Conservation (phyloP, 2,888 invertebrate genomes). For the Eristalis intricaria region DNA sequence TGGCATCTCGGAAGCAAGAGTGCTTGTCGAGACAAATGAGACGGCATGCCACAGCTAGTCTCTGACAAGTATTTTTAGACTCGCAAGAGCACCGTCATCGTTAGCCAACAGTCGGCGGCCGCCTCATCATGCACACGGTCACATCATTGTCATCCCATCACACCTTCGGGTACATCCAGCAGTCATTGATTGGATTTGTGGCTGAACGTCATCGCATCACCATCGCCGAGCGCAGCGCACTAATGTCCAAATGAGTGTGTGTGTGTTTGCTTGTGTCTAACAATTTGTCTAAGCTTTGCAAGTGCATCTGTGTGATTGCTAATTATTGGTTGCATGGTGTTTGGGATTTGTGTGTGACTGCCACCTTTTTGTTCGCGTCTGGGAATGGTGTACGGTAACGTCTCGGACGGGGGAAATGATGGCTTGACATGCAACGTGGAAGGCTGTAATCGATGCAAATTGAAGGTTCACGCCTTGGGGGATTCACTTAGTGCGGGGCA, state of each 20-base stretch:
- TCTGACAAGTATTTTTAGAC: constrained; percentile 48
- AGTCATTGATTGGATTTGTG: neutral
- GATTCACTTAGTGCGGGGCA: neutral
- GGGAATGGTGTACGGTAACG: no score
- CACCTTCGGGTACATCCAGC: neutral
- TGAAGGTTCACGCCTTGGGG: neutral
- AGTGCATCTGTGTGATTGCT: constrained; percentile 24
- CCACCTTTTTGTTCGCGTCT: neutral
- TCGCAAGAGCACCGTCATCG: constrained; percentile 30
- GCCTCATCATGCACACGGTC: neutral
- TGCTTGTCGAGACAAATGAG: constrained; percentile 10
- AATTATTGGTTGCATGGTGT: constrained; percentile 28
- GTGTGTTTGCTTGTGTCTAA: constrained; percentile 1
- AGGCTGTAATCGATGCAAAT: neutral
- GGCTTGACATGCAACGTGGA: neutral
- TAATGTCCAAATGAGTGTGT: neutral
- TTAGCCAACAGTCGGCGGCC: neutral
- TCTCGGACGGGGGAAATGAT: neutral
- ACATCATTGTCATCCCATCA: constrained; percentile 57
- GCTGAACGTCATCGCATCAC: constrained; percentile 35
- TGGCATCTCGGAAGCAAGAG: constrained; percentile 1
- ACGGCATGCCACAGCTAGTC: constrained; percentile 3
- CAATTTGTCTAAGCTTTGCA: no score
- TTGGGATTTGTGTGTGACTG: constrained; percentile 1
- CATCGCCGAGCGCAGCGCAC: constrained; percentile 1